Base-by-base conservation (phyloP, 2,797 vertebrate genomes). In the Pangasius mekongensis region DNA sequence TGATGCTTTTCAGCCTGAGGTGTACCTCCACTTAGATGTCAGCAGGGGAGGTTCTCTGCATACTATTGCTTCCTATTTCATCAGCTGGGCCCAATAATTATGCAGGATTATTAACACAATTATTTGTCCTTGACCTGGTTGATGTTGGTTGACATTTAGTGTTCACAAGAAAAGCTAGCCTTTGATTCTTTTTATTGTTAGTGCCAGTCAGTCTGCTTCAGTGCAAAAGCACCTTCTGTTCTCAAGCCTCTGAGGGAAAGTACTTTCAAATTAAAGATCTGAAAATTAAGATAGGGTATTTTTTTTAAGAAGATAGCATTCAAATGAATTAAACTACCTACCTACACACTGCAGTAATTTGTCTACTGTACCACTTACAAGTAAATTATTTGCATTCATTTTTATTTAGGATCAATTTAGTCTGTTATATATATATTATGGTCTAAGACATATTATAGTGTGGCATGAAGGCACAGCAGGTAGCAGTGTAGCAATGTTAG, bases 161-260 rank as follows among this genome's bases (percentile, higher is more conserved):
- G 94, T 94, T 94, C 94, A 93, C 91, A 94, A 93, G 93, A 91
- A 93, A 27, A 89, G 89, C 90, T 93, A 92, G 92, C 91, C 39
- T 39, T 39, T 93, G 93, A 94, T 94, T 93, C 91, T 86, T 66
- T 92, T 43, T 36, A 89, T 86, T 85, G 86, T 81, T 7, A 87
- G 22, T 81, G 52, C 3, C 62, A n/a, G 27, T 20, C 18, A 49
- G 5, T 86, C 88, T 89, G 92, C 85, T 92, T 89, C 90, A 90
- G 93, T 94, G 91, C 95, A 96, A 96, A 94, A 96, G 94, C 92
- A 89, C 94, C 95, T 94, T 95, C 95, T 95, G 54, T 94, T 94
- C 95, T 93, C 69, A 89, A 33, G 49, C 18, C 5, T 58, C 30
- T 11, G 3, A 47, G 1, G 30, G 67, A 43, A 71, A 69, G 27